A percentile compares a stretch with the other conserved stretches of the same genome.
phyloP scores from a whole-genome alignment of 2,113 vertebrate genomes.

The Dasyornis broadbenti region DNA sequence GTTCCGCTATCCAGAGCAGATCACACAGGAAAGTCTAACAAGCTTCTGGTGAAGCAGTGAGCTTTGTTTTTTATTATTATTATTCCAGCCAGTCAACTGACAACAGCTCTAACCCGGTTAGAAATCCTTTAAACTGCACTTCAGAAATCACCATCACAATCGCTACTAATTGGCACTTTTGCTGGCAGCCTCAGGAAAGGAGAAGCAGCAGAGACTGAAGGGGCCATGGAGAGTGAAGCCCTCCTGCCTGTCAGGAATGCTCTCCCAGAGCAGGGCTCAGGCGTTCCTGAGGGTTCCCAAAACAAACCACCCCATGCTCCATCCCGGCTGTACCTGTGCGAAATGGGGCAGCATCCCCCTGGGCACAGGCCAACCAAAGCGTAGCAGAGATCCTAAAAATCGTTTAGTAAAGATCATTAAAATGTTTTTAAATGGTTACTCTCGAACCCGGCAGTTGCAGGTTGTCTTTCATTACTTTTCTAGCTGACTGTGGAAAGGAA shows the following conservation, averaged over 20 bases:
- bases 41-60: slow-evolving; percentile 36
- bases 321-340: neutral
- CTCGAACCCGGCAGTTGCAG: neutral
- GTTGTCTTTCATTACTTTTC: neutral
- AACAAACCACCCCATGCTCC: neutral
- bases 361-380: accelerated
- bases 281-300: neutral
- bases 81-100: slow-evolving; percentile 53
- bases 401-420: neutral
- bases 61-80: slow-evolving; percentile 24
- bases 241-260: neutral
- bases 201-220: neutral
- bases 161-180: slow-evolving; percentile 52
- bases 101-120: slow-evolving; percentile 40
- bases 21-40: slow-evolving; percentile 64
- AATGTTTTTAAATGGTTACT: neutral
- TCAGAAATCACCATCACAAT: slow-evolving; percentile 59
- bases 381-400: neutral
- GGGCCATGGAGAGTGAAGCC: neutral
- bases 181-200: slow-evolving; percentile 34
- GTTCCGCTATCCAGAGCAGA: slow-evolving; percentile 29
- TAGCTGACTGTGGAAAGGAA: neutral
- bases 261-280: neutral
- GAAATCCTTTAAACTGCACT: slow-evolving; percentile 57
- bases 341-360: neutral